Base-by-base conservation (phyloP, 30 jellyfish, hydroid and myxozoan species). In the Aurelia coerulea region DNA sequence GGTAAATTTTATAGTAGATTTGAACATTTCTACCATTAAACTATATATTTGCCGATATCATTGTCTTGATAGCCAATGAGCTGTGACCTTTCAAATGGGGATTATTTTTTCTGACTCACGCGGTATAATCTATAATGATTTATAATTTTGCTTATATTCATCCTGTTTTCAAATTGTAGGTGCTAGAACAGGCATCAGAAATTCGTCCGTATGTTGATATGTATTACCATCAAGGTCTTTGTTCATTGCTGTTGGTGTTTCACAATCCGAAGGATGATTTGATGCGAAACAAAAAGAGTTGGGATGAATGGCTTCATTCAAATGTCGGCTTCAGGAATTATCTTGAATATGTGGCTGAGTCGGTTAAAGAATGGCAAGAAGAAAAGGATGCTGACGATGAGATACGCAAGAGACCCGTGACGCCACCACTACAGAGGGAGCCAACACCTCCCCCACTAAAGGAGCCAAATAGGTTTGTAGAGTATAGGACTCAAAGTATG, bases 301-400 rank as follows among this genome's bases (percentile, higher is more conserved):
- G 97, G 97, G 80, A 74, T 64, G 80, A 89, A 14, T 94, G 99
- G 99, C 87, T 94, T 17, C 99, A 94, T 67, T 83, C 96, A 10
- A 73, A 94, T 60, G 99, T 94, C 58, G 99, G 99, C 68, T 88
- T 88, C 78, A 74, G 95, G 63, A 93, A 89, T 65, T 93, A 93
- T 74, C 70, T 93, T 37, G 94, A 94, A 10, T 76, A 73, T 64
- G 92, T 94, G 13, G 96, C 97, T 3, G 76, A 73, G 32, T 65
- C 87, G 16, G 62, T 94, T 4, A 68, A 81, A 13, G 95, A 84
- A 10, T 94, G 99, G 99, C 92, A 93, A 35, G 17, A 33, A 39
- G 97, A 92, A 53, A 80, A 63, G 39, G 95, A 86, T 18, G 32
- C 13, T 51, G 19, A 54, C 49, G 98, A 86, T 18, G 97, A 87